Percentiles rank a stretch among this genome's conserved stretches.
Evolutionary conservation across 1,140 invertebrate genomes (phyloP).

Genomic region (Frieseomelitta varia): DNA sequence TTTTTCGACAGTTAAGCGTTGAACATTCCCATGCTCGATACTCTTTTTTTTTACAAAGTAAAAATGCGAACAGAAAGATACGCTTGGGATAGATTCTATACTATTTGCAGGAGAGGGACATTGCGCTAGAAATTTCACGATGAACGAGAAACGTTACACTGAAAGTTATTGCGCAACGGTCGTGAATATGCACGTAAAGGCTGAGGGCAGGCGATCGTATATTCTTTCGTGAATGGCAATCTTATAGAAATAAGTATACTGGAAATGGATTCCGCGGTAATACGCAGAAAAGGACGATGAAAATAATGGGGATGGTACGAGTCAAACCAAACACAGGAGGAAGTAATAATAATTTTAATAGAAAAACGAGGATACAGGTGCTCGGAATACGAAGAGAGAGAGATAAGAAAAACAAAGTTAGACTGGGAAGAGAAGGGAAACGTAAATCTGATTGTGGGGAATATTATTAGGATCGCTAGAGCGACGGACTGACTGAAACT

Average conservation of each 20-base stretch:
- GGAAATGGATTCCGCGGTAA: background rate
- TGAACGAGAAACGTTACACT: background rate
- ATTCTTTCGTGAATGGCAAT: background rate
- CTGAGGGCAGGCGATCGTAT: no score
- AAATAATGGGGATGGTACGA: background rate
- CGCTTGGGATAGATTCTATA: background rate
- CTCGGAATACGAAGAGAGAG: background rate
- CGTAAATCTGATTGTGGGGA: background rate
- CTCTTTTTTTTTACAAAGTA: background rate
- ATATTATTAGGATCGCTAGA: background rate
- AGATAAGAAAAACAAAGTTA: no score
- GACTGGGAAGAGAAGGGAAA: background rate
- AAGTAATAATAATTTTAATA: background rate
- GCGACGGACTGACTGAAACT: background rate
- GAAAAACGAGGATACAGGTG: no score
- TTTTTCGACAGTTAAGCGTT: no score
- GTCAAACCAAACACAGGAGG: background rate
- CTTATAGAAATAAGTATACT: no score
- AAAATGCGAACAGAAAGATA: background rate
- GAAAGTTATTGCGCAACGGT: background rate
- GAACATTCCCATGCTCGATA: background rate
- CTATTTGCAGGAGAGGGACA: background rate
- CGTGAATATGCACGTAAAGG: background rate
- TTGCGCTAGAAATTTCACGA: background rate
- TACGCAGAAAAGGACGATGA: background rate